Conservation (phyloP, 2,797 vertebrate genomes). For the Pseudocheirus occidentalis region DNA sequence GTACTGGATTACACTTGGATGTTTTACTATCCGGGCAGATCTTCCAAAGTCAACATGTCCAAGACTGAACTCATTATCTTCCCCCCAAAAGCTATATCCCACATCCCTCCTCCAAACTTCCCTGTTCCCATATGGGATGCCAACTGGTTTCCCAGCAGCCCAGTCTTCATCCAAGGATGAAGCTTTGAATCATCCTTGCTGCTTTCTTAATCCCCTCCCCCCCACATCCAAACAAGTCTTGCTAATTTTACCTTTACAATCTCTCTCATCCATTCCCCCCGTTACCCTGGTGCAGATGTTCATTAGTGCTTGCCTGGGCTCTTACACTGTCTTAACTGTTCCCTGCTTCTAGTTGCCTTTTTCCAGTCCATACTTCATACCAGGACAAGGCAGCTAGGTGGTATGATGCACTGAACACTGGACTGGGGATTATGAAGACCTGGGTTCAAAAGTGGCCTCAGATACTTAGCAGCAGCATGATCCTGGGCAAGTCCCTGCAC, state of each 20-base stretch:
- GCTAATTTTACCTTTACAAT: too few relatives aligned
- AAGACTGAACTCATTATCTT: background rate
- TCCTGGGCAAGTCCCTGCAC: background rate
- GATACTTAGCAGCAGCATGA: background rate
- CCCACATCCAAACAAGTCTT: background rate
- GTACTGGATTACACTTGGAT: background rate
- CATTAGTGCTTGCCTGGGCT: background rate
- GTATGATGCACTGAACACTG: background rate
- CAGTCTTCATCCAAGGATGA: background rate
- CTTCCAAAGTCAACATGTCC: background rate
- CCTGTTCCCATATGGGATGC: background rate
- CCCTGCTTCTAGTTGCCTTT: background rate
- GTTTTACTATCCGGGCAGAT: background rate
- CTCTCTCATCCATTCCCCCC: background rate
- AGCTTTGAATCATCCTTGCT: background rate
- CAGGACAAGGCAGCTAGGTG: background rate
- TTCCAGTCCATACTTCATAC: background rate
- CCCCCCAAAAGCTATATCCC: background rate
- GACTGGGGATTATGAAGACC: background rate
- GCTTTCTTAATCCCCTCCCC: background rate
- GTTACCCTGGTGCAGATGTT: background rate
- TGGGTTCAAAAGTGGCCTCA: background rate
- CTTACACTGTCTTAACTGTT: background rate
- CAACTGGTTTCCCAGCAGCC: background rate
- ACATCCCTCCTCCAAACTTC: background rate